Conservation (phyloP, 1,140 invertebrate genomes). For the Calliopsis andreniformis region DNA sequence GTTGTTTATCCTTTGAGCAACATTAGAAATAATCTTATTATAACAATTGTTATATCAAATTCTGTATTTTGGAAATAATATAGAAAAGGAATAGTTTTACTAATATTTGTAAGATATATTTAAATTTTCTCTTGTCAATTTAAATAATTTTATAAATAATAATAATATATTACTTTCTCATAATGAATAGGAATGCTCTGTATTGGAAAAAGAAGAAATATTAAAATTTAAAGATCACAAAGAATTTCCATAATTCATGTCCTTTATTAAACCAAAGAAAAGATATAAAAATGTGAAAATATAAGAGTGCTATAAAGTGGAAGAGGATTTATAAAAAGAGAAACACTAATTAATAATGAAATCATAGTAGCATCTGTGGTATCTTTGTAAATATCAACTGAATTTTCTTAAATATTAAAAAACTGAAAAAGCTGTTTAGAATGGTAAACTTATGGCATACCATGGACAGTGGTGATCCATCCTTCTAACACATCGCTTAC, state of each 20-base stretch:
- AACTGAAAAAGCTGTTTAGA: background rate
- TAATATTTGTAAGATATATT: conserved; percentile 5
- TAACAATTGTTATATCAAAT: conserved; percentile 5
- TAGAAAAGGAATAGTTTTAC: conserved; percentile 8
- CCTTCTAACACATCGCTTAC: conserved; percentile 91
- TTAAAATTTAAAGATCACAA: conserved; percentile 1
- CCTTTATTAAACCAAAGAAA: conserved; percentile 1
- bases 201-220: background rate
- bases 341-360: conserved; percentile 1
- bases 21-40: conserved; percentile 38
- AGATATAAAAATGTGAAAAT: background rate
- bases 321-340: background rate
- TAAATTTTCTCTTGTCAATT: background rate
- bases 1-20: conserved; percentile 91
- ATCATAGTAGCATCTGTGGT: conserved; percentile 17
- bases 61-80: conserved; percentile 8
- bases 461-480: conserved; percentile 97
- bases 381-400: background rate
- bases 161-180: background rate
- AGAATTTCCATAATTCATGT: too few relatives aligned
- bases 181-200: background rate
- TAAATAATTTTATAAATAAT: conserved; percentile 15
- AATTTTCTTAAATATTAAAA: background rate
- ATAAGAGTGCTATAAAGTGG: conserved; percentile 18
- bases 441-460: conserved; percentile 73